Evolutionary conservation across 2,797 vertebrate genomes (phyloP), one percentile per base, ranked within the genome.

Genomic region (Hirundo rustica): DNA sequence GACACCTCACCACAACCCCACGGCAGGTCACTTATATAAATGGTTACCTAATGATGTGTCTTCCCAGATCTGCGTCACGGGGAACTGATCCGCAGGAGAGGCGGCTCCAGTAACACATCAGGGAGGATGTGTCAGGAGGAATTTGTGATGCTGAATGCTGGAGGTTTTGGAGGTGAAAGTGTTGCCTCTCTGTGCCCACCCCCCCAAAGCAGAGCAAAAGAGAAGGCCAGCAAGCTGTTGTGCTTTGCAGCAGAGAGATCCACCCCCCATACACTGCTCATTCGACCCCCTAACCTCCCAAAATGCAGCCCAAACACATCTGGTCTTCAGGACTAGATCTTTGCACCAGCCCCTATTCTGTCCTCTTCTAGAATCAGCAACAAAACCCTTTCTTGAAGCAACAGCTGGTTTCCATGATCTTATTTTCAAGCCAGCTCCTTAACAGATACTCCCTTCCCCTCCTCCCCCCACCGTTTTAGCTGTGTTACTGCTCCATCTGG

Each of bases 321-420:
- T 89, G 79, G 22, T 57, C 66, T 30, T 67, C 81, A 44, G 13
- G 34, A 18, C n/a, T 16, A 26, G 9, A 40, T 67, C 80, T 48
- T 51, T n/a, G 25, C 53, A 60, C n/a, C 78, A 67, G 55, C 18
- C 36, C 13, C 36, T 36, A 9, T 25, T 15, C 45, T 50, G 6
- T 16, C 47, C 65, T 83, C 68, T 61, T 60, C 78, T 42, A 51
- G 78, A 91, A 51, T 50, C 66, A 53, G 38, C 78, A 74, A 77
- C 38, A 78, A 81, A 71, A 50, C 23, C 34, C 16, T 60, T 67
- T 85, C 57, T 84, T 0, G 1, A 76, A 77, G 86, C 71, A 93
- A 93, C 89, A 94, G 92, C 93, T 94, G 95, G 11, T 94, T 95
- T 65, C 77, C 38, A 89, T 58, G 51, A 73, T 60, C 60, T 78